These are phyloP conservation scores for Diarsia brunnea DNA, from an alignment of 2,888 invertebrate species.

Conservation along the genomic window DNA sequence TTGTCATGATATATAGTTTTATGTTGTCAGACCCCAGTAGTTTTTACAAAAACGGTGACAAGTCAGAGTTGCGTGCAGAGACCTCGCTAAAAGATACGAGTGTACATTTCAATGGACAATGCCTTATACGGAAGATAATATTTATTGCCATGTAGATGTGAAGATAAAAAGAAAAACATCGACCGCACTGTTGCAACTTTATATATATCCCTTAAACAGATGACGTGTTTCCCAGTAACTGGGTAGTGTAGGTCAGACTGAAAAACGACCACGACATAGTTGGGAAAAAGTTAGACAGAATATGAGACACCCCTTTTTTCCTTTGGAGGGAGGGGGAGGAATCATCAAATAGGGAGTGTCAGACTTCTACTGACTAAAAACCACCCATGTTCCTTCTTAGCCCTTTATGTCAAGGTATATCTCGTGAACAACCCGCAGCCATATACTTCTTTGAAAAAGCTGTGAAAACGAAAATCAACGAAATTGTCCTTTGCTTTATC, in stretches of 20 bases:
- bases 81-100: slow-evolving; percentile 44
- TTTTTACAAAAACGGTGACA: slow-evolving; percentile 36
- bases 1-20: background rate
- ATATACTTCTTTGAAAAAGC: background rate
- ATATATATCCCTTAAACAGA: background rate
- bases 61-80: slow-evolving; percentile 43
- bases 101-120: slow-evolving; percentile 53
- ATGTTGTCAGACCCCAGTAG: slow-evolving; percentile 27
- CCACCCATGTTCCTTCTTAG: no score
- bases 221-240: background rate
- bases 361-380: no score
- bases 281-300: background rate
- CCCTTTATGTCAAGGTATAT: no score
- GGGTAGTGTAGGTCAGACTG: background rate
- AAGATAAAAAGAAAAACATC: slow-evolving; percentile 55
- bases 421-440: no score
- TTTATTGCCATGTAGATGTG: slow-evolving; percentile 53
- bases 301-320: background rate
- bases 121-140: slow-evolving; percentile 41
- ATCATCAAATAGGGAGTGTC: no score
- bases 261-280: background rate
- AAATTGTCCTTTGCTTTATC: no score
- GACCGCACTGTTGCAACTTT: slow-evolving; percentile 41
- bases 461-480: background rate
- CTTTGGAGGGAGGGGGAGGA: no score